Percentiles rank a stretch among this genome's conserved stretches.
Conservation (phyloP, 2,888 invertebrate genomes). For the Polydrusus tereticollis region DNA sequence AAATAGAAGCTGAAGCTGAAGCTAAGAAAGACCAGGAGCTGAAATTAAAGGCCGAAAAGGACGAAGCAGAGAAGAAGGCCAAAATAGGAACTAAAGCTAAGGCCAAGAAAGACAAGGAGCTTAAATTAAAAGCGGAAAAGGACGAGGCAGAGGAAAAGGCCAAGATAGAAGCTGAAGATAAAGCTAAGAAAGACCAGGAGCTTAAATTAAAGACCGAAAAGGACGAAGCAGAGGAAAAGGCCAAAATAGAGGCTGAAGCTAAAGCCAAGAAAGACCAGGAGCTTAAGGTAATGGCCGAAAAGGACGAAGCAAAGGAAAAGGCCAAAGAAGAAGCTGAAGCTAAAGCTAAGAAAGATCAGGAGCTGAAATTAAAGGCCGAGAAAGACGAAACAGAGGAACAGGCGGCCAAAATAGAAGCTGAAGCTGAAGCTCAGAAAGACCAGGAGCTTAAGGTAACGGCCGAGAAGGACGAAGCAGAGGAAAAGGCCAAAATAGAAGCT, state of each 20-base stretch:
- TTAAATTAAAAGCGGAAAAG: slow-evolving; percentile 39
- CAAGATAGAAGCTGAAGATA: slow-evolving; percentile 50
- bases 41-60: no score
- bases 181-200: slow-evolving; percentile 40
- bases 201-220: no score
- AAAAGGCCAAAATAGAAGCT: slow-evolving; percentile 22
- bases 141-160: slow-evolving; percentile 45
- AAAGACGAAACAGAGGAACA: slow-evolving; percentile 44
- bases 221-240: slow-evolving; percentile 21
- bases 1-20: slow-evolving; percentile 41
- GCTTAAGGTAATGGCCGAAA: slow-evolving; percentile 38
- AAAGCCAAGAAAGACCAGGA: slow-evolving; percentile 56
- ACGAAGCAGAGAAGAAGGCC: slow-evolving; percentile 23
- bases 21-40: background rate
- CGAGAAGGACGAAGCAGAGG: slow-evolving; percentile 47
- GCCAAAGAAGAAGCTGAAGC: slow-evolving; percentile 49
- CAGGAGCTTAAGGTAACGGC: slow-evolving; percentile 42
- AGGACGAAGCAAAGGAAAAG: slow-evolving; percentile 45
- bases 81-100: slow-evolving; percentile 44
- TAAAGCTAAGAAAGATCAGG: slow-evolving; percentile 56
- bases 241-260: slow-evolving; percentile 19
- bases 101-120: slow-evolving; percentile 54
- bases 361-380: slow-evolving; percentile 40
- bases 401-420: slow-evolving; percentile 47
- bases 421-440: slow-evolving; percentile 50